phyloP scores from a whole-genome alignment of 2,888 invertebrate genomes.

The Petrolisthes manimaculis region DNA sequence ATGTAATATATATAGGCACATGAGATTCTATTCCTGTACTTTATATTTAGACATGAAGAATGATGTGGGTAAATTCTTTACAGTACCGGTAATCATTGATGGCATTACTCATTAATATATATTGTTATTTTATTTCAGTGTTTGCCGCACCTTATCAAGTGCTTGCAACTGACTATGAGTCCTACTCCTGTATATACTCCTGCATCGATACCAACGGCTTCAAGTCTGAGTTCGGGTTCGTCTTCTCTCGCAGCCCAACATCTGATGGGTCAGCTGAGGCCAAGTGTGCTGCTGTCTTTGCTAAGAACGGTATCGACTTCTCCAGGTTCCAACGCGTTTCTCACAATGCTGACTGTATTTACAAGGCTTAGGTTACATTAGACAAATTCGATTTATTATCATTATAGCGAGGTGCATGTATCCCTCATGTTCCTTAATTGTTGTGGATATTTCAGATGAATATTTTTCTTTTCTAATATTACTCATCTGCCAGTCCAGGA shows the following conservation, averaged over 20 bases:
- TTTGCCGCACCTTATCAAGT: conserved; percentile 28
- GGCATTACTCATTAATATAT: neutral
- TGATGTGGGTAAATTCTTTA: neutral
- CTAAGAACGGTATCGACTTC: conserved; percentile 27
- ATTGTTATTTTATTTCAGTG: conserved; percentile 14
- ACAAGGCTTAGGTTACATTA: conserved; percentile 22
- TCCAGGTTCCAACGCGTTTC: conserved; percentile 19
- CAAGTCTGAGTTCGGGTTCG: conserved; percentile 45
- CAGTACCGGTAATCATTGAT: neutral
- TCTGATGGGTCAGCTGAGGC: conserved; percentile 15
- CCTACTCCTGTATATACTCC: conserved; percentile 44
- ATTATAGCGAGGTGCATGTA: too few species aligned
- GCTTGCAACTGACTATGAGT: conserved; percentile 35
- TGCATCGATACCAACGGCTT: conserved; percentile 28
- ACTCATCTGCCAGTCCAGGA: too few species aligned
- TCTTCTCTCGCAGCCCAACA: conserved; percentile 31
- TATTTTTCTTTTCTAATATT: too few species aligned
- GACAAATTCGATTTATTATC: too few species aligned
- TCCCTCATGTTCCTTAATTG: too few species aligned
- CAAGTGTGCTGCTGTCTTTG: conserved; percentile 31
- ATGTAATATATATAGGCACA: too few species aligned
- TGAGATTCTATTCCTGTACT: too few species aligned
- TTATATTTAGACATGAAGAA: neutral
- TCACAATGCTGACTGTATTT: conserved; percentile 33
- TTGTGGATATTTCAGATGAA: too few species aligned